These are phyloP conservation scores for Pantherophis alleghaniensis DNA, from an alignment of 2,797 vertebrate species.

Conservation along the genomic window DNA sequence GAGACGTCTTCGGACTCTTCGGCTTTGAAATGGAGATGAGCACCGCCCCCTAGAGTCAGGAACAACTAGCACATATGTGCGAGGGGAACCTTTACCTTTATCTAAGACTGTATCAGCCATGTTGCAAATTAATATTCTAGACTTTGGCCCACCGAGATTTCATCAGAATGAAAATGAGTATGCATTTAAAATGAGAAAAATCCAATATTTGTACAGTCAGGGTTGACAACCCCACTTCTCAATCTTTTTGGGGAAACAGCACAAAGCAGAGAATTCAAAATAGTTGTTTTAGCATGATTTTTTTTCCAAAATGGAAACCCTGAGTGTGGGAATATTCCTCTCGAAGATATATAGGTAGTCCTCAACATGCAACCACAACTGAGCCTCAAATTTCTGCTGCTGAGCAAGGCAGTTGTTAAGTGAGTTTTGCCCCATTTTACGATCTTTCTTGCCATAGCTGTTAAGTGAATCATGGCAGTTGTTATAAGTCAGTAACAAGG, in stretches of 20 bases:
- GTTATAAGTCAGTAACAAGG: too few relatives aligned
- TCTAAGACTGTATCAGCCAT: neutral
- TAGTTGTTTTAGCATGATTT: neutral
- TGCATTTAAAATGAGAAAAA: neutral
- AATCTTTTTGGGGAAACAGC: neutral
- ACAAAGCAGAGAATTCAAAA: neutral
- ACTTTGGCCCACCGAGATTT: neutral
- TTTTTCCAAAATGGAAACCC: neutral
- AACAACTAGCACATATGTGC: too few relatives aligned
- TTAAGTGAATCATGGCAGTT: too few relatives aligned
- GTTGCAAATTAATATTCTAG: neutral
- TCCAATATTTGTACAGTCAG: neutral
- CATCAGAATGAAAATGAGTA: neutral
- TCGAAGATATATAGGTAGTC: neutral
- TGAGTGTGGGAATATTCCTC: neutral
- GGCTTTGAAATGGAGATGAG: too few relatives aligned
- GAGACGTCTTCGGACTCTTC: too few relatives aligned
- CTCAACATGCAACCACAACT: too few relatives aligned
- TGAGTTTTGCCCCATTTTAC: too few relatives aligned
- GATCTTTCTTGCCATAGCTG: too few relatives aligned
- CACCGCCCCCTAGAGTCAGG: too few relatives aligned
- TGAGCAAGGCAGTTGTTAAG: too few relatives aligned
- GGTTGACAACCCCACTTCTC: neutral
- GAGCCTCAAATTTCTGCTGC: too few relatives aligned
- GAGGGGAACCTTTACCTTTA: too few relatives aligned